Base-by-base conservation (phyloP, 1,140 invertebrate genomes). In the Drosophila rufa region DNA sequence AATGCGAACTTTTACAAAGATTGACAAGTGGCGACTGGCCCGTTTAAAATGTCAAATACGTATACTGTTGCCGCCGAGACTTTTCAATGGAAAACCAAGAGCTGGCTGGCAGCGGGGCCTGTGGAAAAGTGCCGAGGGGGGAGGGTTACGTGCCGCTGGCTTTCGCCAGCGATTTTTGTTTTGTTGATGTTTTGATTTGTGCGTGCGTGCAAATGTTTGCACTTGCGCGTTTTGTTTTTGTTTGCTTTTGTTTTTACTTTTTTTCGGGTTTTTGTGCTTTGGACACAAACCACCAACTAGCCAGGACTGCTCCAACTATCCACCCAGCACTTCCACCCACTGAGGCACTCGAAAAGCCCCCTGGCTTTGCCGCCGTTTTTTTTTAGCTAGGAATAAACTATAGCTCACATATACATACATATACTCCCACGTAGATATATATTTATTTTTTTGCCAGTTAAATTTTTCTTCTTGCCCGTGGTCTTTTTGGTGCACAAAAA, bases 31-130 rank as follows among this genome's bases (percentile, higher is more conserved):
- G 79, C 86, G 79, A 90, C 85, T 90, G 85, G 70, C 64, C 85
- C 85, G 85, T 85, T 90, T 90, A 90, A 91, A 90, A 90, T 90
- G 85, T 90, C 85, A 90, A 90, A 90, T 90, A 85, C 85, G 85
- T 67, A 91, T 79, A 87, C 69, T 81, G 84, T 89, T 84, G 80
- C 85, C 61, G 80, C 84, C 61, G 80, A 80, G 85, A 84, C 80
- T 87, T 87, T 84, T 78, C 77, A 89, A 89, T 84, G 84, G 67
- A 82, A 86, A 86, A 8, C 17, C 17, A 19, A 14, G 45, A 38
- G 45, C 27, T 19, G 19, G 51, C 15, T 17, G 33, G 17, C 50
- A 4, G 9, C n/a, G 33, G 19, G 22, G 17, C 3, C 3, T 33
- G 38, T 30, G 42, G 40, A 40, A 48, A 43, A 58, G 66, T 33